A percentile compares a stretch with the other conserved stretches of the same genome.
Conservation (phyloP, 2,888 invertebrate species). For the Blastobasis lacticolella region DNA sequence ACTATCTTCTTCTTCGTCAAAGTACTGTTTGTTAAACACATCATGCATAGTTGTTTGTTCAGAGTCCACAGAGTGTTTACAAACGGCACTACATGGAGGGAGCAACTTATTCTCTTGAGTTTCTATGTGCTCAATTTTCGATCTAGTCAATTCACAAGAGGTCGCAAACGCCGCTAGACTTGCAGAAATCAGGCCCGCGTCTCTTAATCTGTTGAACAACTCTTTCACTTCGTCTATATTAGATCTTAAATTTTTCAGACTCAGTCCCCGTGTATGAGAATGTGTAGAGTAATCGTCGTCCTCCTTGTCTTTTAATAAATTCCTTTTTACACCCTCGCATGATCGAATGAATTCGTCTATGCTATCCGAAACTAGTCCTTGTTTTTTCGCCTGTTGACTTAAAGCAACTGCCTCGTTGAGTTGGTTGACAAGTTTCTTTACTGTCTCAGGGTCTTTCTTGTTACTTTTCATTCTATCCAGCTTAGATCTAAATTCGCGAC, state of each 20-base stretch:
- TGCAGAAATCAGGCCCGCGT: constrained; percentile 17
- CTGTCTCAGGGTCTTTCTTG: constrained; percentile 6
- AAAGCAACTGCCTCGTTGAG: constrained; percentile 25
- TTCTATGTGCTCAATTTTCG: constrained; percentile 13
- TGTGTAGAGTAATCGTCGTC: too few species aligned
- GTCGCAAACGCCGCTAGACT: constrained; percentile 26
- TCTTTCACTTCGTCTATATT: constrained; percentile 26
- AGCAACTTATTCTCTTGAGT: too few species aligned
- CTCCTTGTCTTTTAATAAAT: too few species aligned
- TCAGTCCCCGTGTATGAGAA: too few species aligned
- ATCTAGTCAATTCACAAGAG: constrained; percentile 22
- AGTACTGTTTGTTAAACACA: too few species aligned
- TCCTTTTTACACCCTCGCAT: constrained; percentile 28
- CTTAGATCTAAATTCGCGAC: constrained; percentile 26
- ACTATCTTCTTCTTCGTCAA: too few species aligned
- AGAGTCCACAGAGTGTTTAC: too few species aligned
- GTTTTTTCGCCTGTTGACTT: constrained; percentile 23
- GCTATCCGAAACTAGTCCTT: constrained; percentile 23
- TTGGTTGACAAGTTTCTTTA: constrained; percentile 18
- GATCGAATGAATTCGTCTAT: constrained; percentile 27
- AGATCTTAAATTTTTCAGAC: constrained; percentile 16
- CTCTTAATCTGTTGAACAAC: constrained; percentile 23
- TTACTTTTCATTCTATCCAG: constrained; percentile 15
- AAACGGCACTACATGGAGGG: too few species aligned
- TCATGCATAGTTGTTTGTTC: too few species aligned